Evolutionary conservation across 2,113 vertebrate species (phyloP).

Genomic region (Cyphomyrus discorhynchus): DNA sequence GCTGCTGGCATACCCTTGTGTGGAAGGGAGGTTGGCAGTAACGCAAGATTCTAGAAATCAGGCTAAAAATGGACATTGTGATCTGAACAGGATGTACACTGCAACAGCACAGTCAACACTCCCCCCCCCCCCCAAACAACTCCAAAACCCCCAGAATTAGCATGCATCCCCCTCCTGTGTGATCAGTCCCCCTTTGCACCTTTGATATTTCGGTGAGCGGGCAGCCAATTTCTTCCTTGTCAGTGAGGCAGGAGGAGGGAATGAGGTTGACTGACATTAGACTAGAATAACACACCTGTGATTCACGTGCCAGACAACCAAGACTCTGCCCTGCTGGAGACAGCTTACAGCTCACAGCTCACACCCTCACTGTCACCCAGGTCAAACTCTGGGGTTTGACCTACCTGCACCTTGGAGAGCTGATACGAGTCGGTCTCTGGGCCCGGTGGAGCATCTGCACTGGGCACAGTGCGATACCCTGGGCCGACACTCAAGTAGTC

Average conservation of each 20-base stretch:
- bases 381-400: constrained; percentile 25
- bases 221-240: not conserved
- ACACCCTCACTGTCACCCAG: not conserved
- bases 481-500: constrained; percentile 73
- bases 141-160: not conserved
- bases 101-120: not conserved
- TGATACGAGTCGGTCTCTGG: constrained; percentile 57
- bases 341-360: not conserved
- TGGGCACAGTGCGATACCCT: constrained; percentile 65
- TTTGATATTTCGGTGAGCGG: not conserved
- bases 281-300: not conserved
- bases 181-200: not conserved
- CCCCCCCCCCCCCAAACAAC: not conserved
- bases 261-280: not conserved
- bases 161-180: not conserved
- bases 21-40: not conserved
- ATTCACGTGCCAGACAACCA: not conserved
- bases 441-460: constrained; percentile 50
- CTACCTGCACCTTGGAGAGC: constrained; percentile 58
- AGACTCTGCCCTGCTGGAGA: not conserved
- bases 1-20: not conserved
- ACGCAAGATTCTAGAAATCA: not conserved
- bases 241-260: not conserved
- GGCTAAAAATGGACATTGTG: not conserved
- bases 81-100: not conserved